These are phyloP conservation scores for Cuniculus paca DNA, from an alignment of 2,797 vertebrate genomes.

Conservation along the genomic window DNA sequence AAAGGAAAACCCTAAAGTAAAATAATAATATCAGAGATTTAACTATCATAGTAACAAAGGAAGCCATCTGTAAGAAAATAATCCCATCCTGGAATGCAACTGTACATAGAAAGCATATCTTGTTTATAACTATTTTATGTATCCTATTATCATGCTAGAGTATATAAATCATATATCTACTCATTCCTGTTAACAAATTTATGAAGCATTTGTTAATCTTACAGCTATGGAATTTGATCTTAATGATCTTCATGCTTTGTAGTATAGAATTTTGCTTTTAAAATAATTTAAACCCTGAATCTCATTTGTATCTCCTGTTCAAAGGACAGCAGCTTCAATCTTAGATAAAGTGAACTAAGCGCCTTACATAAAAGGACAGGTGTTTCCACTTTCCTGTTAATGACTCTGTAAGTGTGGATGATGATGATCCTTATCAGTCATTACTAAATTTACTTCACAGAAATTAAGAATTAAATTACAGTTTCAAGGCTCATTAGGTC, in stretches of 20 bases:
- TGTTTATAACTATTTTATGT: background rate
- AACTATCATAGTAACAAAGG: background rate
- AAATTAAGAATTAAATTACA: slow-evolving; percentile 84
- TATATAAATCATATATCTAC: background rate
- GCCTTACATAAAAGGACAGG: slow-evolving; percentile 78
- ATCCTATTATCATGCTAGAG: background rate
- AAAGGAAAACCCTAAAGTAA: background rate
- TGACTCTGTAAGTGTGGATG: slow-evolving; percentile 71
- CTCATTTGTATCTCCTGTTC: slow-evolving; percentile 2
- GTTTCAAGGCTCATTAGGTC: slow-evolving; percentile 84
- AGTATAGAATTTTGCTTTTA: slow-evolving; percentile 2
- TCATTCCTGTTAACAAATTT: background rate
- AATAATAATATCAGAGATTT: background rate
- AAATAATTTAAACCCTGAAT: slow-evolving; percentile 42
- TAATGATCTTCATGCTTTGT: background rate
- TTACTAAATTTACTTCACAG: slow-evolving; percentile 83
- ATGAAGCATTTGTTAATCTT: background rate
- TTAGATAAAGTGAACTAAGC: slow-evolving; percentile 38
- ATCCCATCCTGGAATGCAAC: background rate
- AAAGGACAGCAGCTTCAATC: slow-evolving; percentile 20
- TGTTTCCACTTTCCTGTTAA: slow-evolving; percentile 80
- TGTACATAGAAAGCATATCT: background rate
- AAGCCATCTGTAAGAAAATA: background rate
- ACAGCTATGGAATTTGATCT: background rate
- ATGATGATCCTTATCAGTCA: slow-evolving; percentile 82